Evolutionary conservation across 2,888 invertebrate genomes (phyloP), one percentile per base, ranked within the genome.

Genomic region (Tortrix viridana): DNA sequence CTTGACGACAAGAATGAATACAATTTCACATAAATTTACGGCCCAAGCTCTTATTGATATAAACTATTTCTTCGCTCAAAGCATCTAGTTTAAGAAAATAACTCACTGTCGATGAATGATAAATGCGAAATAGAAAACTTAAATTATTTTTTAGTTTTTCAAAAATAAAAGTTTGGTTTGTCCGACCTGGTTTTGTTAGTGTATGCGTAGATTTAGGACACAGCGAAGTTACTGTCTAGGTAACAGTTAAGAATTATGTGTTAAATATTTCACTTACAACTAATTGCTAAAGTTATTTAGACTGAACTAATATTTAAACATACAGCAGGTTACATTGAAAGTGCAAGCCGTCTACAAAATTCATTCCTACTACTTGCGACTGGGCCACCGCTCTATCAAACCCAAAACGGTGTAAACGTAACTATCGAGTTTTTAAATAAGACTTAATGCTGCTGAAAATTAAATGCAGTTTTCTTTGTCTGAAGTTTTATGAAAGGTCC

Each of bases 331-430:
- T 74, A 70, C 79, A 84, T 85, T 79, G 89, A 90, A 89, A 89
- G 88, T 88, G 89, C 86, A 88, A 88, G 88, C 86, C 77, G 79
- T 77, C 76, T 85, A 82, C 80, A 77, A 85, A 85, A 83, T 84
- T 85, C 81, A 86, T 84, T 86, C 82, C 82, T 76, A 74, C 82
- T 76, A 81, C 80, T 84, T 80, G 82, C 81, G 84, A 88, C 82
- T 89, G 86, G 86, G 85, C 84, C 85, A 86, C 79, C 79, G 76
- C 80, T 73, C 75, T 69, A 61, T 23, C 57, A 54, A 20, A 47
- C 53, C 26, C 14, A 67, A 71, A 79, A 74, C 3, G 68, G 47
- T 65, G 57, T 68, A 67, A 67, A 62, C 19, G 20, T 60, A n/a
- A 32, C 49, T 47, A 26, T 14, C 5, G 38, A 14, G 37, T 38